Evolutionary conservation across 2,797 vertebrate genomes (phyloP).

Genomic region (Salarias fasciatus): DNA sequence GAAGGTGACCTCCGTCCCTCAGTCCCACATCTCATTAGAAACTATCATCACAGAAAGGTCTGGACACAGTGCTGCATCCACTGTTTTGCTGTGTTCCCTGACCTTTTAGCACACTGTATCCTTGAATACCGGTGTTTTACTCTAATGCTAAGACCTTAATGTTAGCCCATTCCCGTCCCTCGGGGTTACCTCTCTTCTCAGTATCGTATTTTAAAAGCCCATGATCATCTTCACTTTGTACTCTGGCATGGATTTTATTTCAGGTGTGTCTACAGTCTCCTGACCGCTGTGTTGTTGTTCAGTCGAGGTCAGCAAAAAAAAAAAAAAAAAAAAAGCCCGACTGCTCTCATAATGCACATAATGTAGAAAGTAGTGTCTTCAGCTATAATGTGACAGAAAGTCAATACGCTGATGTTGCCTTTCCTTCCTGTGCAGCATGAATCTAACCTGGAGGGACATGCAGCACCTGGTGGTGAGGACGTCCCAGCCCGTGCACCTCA

Average conservation of each 20-base stretch:
- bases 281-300: constrained; percentile 47
- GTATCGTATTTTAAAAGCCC: constrained; percentile 42
- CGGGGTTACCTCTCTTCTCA: constrained; percentile 24
- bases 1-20: constrained; percentile 60
- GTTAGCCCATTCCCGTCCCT: constrained; percentile 32
- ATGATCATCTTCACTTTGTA: constrained; percentile 7
- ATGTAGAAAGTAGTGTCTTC: constrained; percentile 41
- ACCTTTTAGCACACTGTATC: constrained; percentile 52
- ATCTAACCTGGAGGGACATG: constrained; percentile 98
- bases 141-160: constrained; percentile 34
- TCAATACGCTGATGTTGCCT: constrained; percentile 19
- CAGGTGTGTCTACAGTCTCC: constrained; percentile 31
- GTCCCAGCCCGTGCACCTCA: constrained; percentile 89
- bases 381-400: constrained; percentile 37
- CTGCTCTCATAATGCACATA: constrained; percentile 35
- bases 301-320: constrained; percentile 44
- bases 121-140: constrained; percentile 48
- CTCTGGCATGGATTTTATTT: constrained; percentile 37
- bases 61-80: constrained; percentile 22
- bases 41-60: constrained; percentile 42
- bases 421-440: constrained; percentile 82
- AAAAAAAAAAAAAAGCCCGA: too few relatives aligned
- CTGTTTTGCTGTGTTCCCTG: constrained; percentile 45
- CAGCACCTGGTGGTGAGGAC: constrained; percentile 96
- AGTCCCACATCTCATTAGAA: constrained; percentile 58